These are phyloP conservation scores for Meganola albula DNA, from an alignment of 2,888 invertebrate genomes.

Conservation along the genomic window DNA sequence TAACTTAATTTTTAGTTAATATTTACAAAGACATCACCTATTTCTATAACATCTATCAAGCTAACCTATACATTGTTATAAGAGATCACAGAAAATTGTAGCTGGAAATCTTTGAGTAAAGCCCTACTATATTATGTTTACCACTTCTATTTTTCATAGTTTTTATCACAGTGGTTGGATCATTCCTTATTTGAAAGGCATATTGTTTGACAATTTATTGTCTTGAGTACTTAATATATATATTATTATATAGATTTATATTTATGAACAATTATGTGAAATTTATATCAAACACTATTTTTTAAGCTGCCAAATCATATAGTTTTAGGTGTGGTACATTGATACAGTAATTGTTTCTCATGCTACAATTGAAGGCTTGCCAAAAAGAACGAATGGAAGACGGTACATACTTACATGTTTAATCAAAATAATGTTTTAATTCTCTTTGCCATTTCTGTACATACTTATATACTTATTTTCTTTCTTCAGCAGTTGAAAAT, in stretches of 20 bases:
- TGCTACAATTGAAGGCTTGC: slow-evolving; percentile 70
- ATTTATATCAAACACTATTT: slow-evolving; percentile 17
- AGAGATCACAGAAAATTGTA: slow-evolving; percentile 80
- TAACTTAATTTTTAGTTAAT: slow-evolving; percentile 44
- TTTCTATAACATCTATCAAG: slow-evolving; percentile 62
- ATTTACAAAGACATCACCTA: slow-evolving; percentile 67
- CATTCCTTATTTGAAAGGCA: slow-evolving; percentile 63
- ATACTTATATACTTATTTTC: slow-evolving; percentile 37
- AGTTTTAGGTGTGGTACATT: slow-evolving; percentile 48
- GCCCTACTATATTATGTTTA: slow-evolving; percentile 65
- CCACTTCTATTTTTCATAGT: slow-evolving; percentile 70
- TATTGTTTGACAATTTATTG: slow-evolving; percentile 56
- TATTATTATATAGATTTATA: too few relatives aligned
- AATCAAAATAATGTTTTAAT: slow-evolving; percentile 38
- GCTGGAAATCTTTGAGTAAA: slow-evolving; percentile 77
- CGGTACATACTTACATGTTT: slow-evolving; percentile 37
- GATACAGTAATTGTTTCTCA: slow-evolving; percentile 42
- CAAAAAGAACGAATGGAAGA: slow-evolving; percentile 72
- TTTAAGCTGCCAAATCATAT: slow-evolving; percentile 34
- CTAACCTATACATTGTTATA: slow-evolving; percentile 71
- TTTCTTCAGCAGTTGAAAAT: slow-evolving; percentile 55
- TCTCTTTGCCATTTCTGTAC: slow-evolving; percentile 38
- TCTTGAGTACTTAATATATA: slow-evolving; percentile 42
- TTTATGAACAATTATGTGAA: too few relatives aligned
- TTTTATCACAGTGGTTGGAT: slow-evolving; percentile 72